Percentiles rank a stretch among this genome's conserved stretches.
phyloP scores from a whole-genome alignment of 2,113 vertebrate genomes.

The Tragulus kanchil region DNA sequence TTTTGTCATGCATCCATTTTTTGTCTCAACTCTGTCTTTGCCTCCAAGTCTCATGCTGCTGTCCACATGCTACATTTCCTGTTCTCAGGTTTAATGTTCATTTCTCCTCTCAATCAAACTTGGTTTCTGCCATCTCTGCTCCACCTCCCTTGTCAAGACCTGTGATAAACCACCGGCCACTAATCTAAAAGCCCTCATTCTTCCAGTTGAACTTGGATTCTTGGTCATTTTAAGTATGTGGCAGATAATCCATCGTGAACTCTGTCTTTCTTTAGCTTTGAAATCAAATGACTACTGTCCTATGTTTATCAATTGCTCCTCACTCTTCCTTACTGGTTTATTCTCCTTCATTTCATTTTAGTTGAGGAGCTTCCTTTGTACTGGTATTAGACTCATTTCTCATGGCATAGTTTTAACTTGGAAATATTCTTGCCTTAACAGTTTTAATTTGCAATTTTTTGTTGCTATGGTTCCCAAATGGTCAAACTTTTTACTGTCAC shows the following conservation, averaged over 20 bases:
- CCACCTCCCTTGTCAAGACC: neutral
- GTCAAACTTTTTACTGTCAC: neutral
- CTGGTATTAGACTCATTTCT: neutral
- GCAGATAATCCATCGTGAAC: neutral
- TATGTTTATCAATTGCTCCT: neutral
- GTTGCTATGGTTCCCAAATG: neutral
- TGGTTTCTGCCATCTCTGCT: neutral
- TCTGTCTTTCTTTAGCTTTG: neutral
- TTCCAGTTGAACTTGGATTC: neutral
- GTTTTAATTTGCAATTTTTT: neutral
- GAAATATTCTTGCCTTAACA: neutral
- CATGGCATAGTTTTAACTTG: neutral
- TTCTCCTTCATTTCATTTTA: neutral
- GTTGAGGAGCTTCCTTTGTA: neutral
- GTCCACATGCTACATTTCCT: neutral
- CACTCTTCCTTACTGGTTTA: neutral
- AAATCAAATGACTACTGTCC: neutral
- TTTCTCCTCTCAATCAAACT: neutral
- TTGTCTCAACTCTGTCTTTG: neutral
- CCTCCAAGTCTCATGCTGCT: rapidly evolving
- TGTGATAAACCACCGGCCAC: neutral
- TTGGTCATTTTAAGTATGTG: neutral
- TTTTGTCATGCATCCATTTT: neutral
- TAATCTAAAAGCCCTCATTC: neutral
- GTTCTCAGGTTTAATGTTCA: neutral